Conservation (phyloP, 2,113 vertebrate genomes). For the Ptilonorhynchus violaceus region DNA sequence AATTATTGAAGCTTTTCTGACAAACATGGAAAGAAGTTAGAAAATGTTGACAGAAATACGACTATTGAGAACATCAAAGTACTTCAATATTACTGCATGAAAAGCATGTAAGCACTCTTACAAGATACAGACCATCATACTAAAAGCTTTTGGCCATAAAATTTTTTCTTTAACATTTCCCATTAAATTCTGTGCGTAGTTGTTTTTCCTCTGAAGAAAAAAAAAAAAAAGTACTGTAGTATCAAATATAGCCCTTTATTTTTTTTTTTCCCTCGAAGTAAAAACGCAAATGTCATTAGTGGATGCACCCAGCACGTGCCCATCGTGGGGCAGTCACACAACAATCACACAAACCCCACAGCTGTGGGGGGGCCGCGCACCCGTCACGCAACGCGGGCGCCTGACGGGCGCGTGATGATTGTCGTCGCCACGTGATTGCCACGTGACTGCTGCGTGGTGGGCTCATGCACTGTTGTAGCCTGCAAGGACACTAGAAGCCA, state of each 20-base stretch:
- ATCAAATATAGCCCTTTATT: not conserved
- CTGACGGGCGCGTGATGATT: too few relatives aligned
- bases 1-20: not conserved
- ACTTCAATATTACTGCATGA: not conserved
- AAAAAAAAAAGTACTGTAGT: not conserved
- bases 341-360: too few relatives aligned
- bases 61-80: not conserved
- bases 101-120: not conserved
- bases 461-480: accelerated
- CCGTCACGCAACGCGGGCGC: not conserved
- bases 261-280: not conserved
- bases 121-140: not conserved
- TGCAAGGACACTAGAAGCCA: not conserved
- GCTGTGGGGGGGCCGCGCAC: not conserved
- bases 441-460: not conserved
- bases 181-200: not conserved
- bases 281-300: not conserved
- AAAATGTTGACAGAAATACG: not conserved
- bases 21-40: not conserved
- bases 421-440: too few relatives aligned
- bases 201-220: not conserved
- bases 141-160: not conserved
- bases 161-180: not conserved
- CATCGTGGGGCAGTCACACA: not conserved
- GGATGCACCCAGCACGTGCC: accelerated